These are phyloP conservation scores for Holothuria glaberrima DNA, from an alignment of 35 echinoderm and acorn worm genomes.

Conservation along the genomic window DNA sequence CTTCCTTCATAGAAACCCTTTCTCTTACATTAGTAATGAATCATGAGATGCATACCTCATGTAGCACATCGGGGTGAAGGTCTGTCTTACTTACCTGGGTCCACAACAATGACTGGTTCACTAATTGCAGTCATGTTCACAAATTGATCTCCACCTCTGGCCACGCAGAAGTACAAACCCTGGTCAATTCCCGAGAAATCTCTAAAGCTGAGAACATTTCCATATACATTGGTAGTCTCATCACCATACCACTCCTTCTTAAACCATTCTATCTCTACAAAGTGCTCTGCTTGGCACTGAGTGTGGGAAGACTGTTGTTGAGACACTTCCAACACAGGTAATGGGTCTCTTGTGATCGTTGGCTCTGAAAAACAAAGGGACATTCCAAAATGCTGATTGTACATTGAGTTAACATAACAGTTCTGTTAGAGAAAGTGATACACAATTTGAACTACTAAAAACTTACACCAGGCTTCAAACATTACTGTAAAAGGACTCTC, in stretches of 20 bases:
- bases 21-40: no score
- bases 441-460: no score
- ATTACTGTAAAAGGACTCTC: no score
- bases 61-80: no score
- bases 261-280: constrained; percentile 8
- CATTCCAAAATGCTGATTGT: no score
- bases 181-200: neutral
- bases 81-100: neutral
- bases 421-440: no score
- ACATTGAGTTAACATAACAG: no score
- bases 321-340: neutral
- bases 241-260: constrained; percentile 29
- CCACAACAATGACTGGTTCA: constrained; percentile 15
- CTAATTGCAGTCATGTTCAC: neutral
- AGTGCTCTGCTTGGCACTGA: constrained; percentile 16
- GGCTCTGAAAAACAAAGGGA: neutral
- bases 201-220: constrained; percentile 3
- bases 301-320: neutral
- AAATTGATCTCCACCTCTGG: neutral
- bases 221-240: neutral
- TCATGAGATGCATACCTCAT: no score
- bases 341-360: neutral
- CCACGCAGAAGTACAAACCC: constrained; percentile 33
- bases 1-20: no score
- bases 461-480: no score